These are phyloP conservation scores for Carcina quercana DNA, from an alignment of 2,888 invertebrate species.

Conservation along the genomic window DNA sequence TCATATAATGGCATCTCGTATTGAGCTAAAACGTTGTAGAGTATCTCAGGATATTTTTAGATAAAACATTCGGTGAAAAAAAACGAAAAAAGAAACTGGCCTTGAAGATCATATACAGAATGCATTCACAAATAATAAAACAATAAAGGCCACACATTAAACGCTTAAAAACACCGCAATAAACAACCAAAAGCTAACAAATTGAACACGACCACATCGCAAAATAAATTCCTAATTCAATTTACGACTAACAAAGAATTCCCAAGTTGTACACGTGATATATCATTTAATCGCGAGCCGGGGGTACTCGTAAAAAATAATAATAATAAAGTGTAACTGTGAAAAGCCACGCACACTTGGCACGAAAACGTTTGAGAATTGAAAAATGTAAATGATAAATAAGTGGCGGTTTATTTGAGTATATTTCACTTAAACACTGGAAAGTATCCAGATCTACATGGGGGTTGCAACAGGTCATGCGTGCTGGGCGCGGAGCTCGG, in stretches of 20 bases:
- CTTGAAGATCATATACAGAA: too few relatives aligned
- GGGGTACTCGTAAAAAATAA: not conserved
- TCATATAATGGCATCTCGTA: too few relatives aligned
- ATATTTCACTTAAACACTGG: conserved; percentile 61
- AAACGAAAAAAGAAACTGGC: too few relatives aligned
- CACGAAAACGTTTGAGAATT: conserved; percentile 50
- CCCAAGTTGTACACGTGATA: conserved; percentile 21
- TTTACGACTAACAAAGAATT: conserved; percentile 26
- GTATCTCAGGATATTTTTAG: too few relatives aligned
- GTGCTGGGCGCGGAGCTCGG: conserved; percentile 28
- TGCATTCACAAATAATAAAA: too few relatives aligned
- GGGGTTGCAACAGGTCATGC: conserved; percentile 57
- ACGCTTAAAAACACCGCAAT: too few relatives aligned
- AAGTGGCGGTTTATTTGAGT: conserved; percentile 58
- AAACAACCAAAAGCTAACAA: conserved; percentile 3
- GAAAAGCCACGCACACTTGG: conserved; percentile 44
- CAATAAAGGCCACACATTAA: not conserved
- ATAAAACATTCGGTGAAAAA: too few relatives aligned
- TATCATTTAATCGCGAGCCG: conserved; percentile 23
- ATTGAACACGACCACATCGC: conserved; percentile 12
- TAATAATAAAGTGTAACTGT: too few relatives aligned
- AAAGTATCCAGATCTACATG: conserved; percentile 58
- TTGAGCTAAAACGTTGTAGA: too few relatives aligned
- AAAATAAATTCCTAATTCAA: conserved; percentile 24
- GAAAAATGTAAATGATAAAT: conserved; percentile 72